phyloP scores from a whole-genome alignment of 2,888 invertebrate species.

The Petrolisthes manimaculis region DNA sequence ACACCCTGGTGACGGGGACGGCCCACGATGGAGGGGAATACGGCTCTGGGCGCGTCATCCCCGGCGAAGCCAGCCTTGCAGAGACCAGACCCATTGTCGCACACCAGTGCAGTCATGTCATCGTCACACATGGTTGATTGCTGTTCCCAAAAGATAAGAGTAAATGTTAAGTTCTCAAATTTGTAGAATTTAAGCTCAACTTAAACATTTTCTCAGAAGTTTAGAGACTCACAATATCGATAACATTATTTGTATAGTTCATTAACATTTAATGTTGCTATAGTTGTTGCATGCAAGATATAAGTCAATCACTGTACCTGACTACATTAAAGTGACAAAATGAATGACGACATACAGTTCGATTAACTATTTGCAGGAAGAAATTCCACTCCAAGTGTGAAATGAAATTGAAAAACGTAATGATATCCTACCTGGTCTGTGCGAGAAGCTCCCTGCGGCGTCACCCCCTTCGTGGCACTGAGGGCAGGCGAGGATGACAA shows the following conservation, averaged over 20 bases:
- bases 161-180: not conserved
- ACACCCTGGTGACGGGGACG: constrained; percentile 83
- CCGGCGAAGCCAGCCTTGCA: constrained; percentile 93
- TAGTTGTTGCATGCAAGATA: too few relatives aligned
- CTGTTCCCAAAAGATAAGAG: not conserved
- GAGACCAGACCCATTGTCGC: constrained; percentile 60
- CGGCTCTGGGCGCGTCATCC: constrained; percentile 88
- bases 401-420: too few relatives aligned
- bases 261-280: not conserved
- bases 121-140: constrained; percentile 57
- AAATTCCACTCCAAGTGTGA: too few relatives aligned
- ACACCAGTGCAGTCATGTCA: constrained; percentile 53
- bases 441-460: constrained; percentile 41
- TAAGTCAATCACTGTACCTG: not conserved
- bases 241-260: not conserved
- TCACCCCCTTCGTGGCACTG: constrained; percentile 42
- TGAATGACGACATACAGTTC: not conserved
- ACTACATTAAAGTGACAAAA: not conserved
- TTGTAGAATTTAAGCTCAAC: not conserved
- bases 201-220: not conserved
- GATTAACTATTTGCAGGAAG: too few relatives aligned
- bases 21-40: constrained; percentile 91
- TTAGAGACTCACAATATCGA: not conserved
- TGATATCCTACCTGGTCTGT: constrained; percentile 2
- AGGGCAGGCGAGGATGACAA: constrained; percentile 24